Evolutionary conservation across 1,140 invertebrate genomes (phyloP).

Genomic region (Ridgeia piscesae): DNA sequence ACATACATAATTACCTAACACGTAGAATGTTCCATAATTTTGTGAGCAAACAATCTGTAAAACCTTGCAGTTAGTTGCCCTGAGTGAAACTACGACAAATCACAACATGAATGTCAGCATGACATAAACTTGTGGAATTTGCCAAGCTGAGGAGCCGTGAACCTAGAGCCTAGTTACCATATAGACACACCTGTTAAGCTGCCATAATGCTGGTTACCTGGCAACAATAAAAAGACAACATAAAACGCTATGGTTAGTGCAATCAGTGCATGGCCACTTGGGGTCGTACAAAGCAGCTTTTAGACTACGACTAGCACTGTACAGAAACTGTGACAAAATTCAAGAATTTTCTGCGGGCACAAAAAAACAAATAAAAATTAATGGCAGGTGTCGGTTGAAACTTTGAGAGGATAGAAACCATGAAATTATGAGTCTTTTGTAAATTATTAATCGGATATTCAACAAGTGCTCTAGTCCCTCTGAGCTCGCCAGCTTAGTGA

Average conservation of each 20-base stretch:
- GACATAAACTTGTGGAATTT: neutral
- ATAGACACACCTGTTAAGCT: neutral
- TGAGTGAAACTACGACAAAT: neutral
- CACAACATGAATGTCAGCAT: neutral
- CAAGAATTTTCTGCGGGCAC: neutral
- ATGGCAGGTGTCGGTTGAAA: neutral
- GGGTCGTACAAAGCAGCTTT: neutral
- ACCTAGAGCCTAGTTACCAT: neutral
- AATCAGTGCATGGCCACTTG: neutral
- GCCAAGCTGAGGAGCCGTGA: neutral
- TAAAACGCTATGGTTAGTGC: neutral
- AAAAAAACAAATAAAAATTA: neutral
- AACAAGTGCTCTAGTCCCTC: neutral
- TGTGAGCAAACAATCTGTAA: neutral
- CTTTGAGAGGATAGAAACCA: neutral
- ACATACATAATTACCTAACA: too few relatives aligned
- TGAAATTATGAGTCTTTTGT: neutral
- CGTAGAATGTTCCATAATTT: neutral
- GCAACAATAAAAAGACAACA: neutral
- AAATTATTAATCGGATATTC: neutral
- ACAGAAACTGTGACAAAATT: neutral
- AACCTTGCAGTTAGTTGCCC: neutral
- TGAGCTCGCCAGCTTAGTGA: neutral
- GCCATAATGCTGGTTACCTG: constrained; percentile 2
- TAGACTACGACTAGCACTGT: neutral